phyloP scores from a whole-genome alignment of 2,113 vertebrate genomes.

The Xerus inauris region DNA sequence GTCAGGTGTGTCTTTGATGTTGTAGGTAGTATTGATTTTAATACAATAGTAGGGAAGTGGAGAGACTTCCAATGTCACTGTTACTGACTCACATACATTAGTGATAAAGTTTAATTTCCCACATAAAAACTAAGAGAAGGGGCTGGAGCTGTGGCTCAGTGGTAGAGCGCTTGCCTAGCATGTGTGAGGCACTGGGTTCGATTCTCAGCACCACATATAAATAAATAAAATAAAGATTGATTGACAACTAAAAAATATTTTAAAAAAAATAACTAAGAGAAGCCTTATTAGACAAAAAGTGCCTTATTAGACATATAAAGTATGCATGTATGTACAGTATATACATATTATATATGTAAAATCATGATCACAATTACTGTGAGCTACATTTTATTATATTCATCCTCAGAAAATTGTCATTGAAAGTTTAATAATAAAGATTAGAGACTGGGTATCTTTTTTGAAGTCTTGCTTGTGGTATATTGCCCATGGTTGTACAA shows the following conservation, averaged over 20 bases:
- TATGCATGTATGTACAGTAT: not conserved
- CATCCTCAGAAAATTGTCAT: not conserved
- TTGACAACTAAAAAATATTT: too few species aligned
- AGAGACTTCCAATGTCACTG: not conserved
- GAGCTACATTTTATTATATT: not conserved
- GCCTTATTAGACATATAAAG: slow-evolving; percentile 7
- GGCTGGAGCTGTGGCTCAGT: too few species aligned
- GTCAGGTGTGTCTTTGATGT: not conserved
- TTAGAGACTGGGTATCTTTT: not conserved
- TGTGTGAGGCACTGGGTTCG: too few species aligned
- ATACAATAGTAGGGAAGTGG: not conserved
- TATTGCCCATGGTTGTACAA: not conserved
- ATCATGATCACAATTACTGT: not conserved
- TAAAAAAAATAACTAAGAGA: not conserved
- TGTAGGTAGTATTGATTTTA: not conserved
- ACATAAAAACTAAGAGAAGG: not conserved
- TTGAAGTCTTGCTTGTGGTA: not conserved
- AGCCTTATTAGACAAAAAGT: not conserved
- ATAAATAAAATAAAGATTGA: too few species aligned
- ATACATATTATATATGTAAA: not conserved
- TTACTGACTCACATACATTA: not conserved
- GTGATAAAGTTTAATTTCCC: slow-evolving; percentile 30
- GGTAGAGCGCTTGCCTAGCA: too few species aligned
- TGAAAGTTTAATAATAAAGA: not conserved
- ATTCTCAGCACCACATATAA: too few species aligned